Conservation (phyloP, 1,140 invertebrate genomes). For the Lepidurus apus region DNA sequence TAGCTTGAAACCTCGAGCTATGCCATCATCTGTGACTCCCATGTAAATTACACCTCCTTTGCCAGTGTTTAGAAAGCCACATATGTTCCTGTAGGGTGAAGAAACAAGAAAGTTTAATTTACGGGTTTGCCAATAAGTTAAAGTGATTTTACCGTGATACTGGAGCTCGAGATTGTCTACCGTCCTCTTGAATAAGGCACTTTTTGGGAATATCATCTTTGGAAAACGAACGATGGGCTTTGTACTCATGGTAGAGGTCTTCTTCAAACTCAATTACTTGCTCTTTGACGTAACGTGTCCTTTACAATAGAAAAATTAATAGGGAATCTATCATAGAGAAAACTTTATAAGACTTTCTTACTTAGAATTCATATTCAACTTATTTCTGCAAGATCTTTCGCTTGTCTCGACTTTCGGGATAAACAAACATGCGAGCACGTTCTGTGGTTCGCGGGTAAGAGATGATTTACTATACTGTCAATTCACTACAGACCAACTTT, state of each 20-base stretch:
- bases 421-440: too few relatives aligned
- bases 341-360: too few relatives aligned
- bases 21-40: slow-evolving; percentile 44
- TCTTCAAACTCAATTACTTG: neutral
- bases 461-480: too few relatives aligned
- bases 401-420: too few relatives aligned
- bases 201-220: slow-evolving; percentile 18
- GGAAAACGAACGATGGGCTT: slow-evolving; percentile 26
- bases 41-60: slow-evolving; percentile 44
- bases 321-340: too few relatives aligned
- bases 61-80: slow-evolving; percentile 46
- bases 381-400: too few relatives aligned
- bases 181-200: neutral
- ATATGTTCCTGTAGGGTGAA: slow-evolving; percentile 42
- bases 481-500: too few relatives aligned
- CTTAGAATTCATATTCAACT: too few relatives aligned
- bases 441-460: too few relatives aligned
- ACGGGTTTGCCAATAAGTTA: too few relatives aligned
- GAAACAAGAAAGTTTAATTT: neutral
- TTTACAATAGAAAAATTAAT: neutral
- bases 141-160: slow-evolving; percentile 6
- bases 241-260: slow-evolving; percentile 24
- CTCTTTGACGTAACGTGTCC: slow-evolving; percentile 10
- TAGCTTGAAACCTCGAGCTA: slow-evolving; percentile 42
- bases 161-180: neutral